A percentile compares a stretch with the other conserved stretches of the same genome.
These are phyloP conservation scores for Spilosoma lubricipeda DNA, from an alignment of 2,888 invertebrate species.

Conservation along the genomic window DNA sequence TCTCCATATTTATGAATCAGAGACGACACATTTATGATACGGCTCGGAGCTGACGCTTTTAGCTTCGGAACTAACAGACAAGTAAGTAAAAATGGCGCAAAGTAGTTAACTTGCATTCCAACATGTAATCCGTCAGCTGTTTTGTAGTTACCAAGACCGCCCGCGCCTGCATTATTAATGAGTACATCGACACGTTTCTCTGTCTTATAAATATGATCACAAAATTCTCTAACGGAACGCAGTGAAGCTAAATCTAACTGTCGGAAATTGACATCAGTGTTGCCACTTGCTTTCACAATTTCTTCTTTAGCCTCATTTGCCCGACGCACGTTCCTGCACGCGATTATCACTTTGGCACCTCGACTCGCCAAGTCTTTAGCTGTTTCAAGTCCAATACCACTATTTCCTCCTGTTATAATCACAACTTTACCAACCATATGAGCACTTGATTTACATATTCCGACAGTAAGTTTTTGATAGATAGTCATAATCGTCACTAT, in stretches of 20 bases:
- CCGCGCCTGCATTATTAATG: conserved; percentile 87
- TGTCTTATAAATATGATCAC: conserved; percentile 79
- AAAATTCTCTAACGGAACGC: conserved; percentile 85
- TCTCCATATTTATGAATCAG: conserved; percentile 83
- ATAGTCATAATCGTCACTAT: conserved; percentile 66
- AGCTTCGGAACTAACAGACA: conserved; percentile 85
- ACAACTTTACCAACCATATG: conserved; percentile 82
- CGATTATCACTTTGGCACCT: conserved; percentile 83
- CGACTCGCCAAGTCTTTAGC: conserved; percentile 82
- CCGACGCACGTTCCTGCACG: conserved; percentile 78
- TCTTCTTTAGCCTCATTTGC: conserved; percentile 72
- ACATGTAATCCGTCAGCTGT: conserved; percentile 89
- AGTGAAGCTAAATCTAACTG: conserved; percentile 80
- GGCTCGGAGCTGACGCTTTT: conserved; percentile 86
- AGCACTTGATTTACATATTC: conserved; percentile 76
- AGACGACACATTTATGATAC: conserved; percentile 89
- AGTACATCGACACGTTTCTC: conserved; percentile 85
- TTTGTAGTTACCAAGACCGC: conserved; percentile 78
- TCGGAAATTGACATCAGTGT: conserved; percentile 68
- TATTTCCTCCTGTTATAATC: conserved; percentile 79
- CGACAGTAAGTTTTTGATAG: conserved; percentile 77
- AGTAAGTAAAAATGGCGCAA: conserved; percentile 90
- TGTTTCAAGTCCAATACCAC: conserved; percentile 85
- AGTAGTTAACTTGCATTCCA: conserved; percentile 91
- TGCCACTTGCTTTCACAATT: conserved; percentile 74